Base-by-base conservation (phyloP, 2,113 vertebrate species). In the Porphyrio hochstetteri region DNA sequence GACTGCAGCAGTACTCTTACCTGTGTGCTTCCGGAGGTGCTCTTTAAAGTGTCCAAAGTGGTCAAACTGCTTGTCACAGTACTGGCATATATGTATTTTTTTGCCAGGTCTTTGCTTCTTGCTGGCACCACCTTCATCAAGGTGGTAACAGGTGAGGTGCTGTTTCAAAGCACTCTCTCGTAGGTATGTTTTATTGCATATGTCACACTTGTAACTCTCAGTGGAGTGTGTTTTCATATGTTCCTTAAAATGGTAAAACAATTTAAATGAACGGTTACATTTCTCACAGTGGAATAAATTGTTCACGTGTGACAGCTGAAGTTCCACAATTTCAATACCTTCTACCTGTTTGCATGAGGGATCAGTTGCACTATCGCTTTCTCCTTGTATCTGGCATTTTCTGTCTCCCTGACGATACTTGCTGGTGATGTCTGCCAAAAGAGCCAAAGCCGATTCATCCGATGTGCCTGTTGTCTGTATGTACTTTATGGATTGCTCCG, bases 21-120 rank as follows among this genome's bases (percentile, higher is more conserved):
- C 99, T 91, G 99, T 99, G 97, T 99, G 99, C 82, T 99, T 99
- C 72, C 99, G 97, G 68, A 99, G 98, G 86, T 99, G 99, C 83
- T 99, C 99, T 97, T 99, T 99, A 97, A 99, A 99, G 96, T 99
- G 99, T 20, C 99, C 99, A 29, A 99, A 99, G 95, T 99, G 99
- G 91, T 99, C 99, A 95, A 99, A 99, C 93, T 99, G 98, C 95
- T 99, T 99, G 44, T 99, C 98, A 89, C 99, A 99, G 96, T 99
- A 99, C 95, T 99, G 99, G 97, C 99, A 99, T 79, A 99, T 94
- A 24, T 99, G 99, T 95, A 99, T 99, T 97, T 99, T 99, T 97
- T 99, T 99, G 96, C 98, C 98, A 80, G 98, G 98, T 92, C 98
- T 99, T 95, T 99, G 99, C 93, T 98, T 99, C 93, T 97, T 99